Evolutionary conservation across 2,797 vertebrate species (phyloP), one percentile per base, ranked within the genome.

Genomic region (Semotilus atromaculatus): DNA sequence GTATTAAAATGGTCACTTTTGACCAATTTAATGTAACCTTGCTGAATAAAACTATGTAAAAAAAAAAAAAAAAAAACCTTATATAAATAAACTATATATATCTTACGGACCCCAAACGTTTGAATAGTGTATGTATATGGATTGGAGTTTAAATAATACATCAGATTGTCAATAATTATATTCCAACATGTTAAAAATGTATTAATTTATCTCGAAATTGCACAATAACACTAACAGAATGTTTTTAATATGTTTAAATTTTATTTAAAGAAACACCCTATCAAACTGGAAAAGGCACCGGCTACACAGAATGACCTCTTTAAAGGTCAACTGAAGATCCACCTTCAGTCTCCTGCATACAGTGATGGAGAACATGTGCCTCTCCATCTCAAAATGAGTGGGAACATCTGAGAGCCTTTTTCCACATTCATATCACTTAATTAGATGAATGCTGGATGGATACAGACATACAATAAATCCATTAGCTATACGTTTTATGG

Each of bases 401-500:
- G 72, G 29, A 29, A 48, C 76, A 79, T 81, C 72, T 51, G 58
- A 31, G 26, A 82, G 64, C 40, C 36, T 70, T 82, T 70, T 72
- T 78, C 62, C 64, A 86, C 51, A 82, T 82, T 84, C 29, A 68
- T 26, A 84, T 21, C 55, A 73, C 43, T 78, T 88, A 87, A 89
- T 89, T 85, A 88, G 70, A 82, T 81, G 79, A 92, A 85, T 43
- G 90, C 86, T 84, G 45, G 43, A 70, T 80, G 74, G 70, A 81
- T 73, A 82, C 62, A 79, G 60, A 83, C 86, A 90, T n/a, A 29
- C 5, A 77, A 8, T 87, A 80, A 66, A 48, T 31, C 78, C 84
- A 78, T 91, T 89, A 92, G 87, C 84, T 83, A 70, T 75, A 62
- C 51, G 51, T 89, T 86, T 86, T 85, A 72, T 3, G 80, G 81